Base-by-base conservation (phyloP, 2,888 invertebrate species). In the Phengaris arion region DNA sequence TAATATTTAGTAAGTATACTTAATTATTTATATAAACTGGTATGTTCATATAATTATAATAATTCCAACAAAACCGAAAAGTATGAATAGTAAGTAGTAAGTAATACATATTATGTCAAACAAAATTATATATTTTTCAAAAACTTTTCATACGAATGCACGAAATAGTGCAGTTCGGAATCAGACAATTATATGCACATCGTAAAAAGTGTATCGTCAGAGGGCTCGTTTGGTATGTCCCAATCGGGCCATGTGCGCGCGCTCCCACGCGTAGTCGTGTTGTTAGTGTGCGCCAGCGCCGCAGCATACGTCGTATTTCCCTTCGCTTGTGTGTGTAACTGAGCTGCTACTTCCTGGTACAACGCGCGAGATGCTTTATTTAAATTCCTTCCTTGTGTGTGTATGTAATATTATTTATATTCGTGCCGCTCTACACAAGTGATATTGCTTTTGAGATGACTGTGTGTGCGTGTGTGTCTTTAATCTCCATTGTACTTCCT, bases 401-500 rank as follows among this genome's bases (percentile, higher is more conserved):
- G 92, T 92, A 86, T 84, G 85, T 84, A 88, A 88, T 90, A 91
- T 90, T 92, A 91, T 90, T 90, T 89, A 90, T 91, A 91, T 89
- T 91, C 87, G 84, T 86, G 85, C 85, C 86, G 88, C 84, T 86
- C 85, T 85, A 86, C 87, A 90, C 83, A 88, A 89, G 91, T 88
- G 91, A 89, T 90, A 89, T 91, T 90, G 91, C 89, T 87, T 91
- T 91, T 88, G 85, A 84, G 84, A 84, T 85, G 64, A 35, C 35
- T 64, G 5, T 64, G 64, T 64, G 87, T 88, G 89, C 90, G 91
- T 86, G 86, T 89, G 87, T 89, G 72, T 72, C 72, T 92, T 91
- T 92, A 91, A 92, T 92, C 92, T 92, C 89, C 87, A 91, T 93
- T 93, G 92, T 93, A 93, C 93, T 93, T 93, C 93, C 93, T 93